These are phyloP conservation scores for Chaetops frenatus DNA, from an alignment of 2,113 vertebrate genomes.

Conservation along the genomic window DNA sequence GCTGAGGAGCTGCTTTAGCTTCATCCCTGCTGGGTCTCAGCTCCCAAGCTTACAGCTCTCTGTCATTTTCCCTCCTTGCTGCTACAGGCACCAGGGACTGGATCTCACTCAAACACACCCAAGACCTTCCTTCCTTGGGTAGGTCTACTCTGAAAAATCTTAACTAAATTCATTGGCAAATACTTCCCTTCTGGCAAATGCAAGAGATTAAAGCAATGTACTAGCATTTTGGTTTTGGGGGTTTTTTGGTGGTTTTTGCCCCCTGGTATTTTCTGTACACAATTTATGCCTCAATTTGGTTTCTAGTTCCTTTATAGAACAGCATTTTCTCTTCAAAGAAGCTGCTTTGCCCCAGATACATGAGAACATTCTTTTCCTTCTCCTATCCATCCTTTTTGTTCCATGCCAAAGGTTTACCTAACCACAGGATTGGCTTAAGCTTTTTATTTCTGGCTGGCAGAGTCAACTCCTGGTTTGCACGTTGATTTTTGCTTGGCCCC, in stretches of 20 bases:
- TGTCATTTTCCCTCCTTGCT: not conserved
- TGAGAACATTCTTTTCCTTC: not conserved
- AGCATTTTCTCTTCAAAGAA: not conserved
- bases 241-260: accelerated
- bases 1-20: not conserved
- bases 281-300: not conserved
- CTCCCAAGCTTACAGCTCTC: not conserved
- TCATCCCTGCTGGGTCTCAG: not conserved
- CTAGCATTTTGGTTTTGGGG: too few species aligned
- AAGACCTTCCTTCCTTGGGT: not conserved
- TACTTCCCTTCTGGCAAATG: not conserved
- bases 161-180: not conserved
- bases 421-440: not conserved
- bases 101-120: not conserved
- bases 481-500: not conserved
- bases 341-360: accelerated
- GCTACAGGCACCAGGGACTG: not conserved
- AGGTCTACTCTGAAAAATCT: not conserved
- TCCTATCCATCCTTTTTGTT: not conserved
- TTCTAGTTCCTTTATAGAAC: not conserved
- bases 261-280: not conserved
- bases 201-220: not conserved
- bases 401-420: not conserved
- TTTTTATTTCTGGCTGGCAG: not conserved
- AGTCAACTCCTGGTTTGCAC: not conserved